Base-by-base conservation (phyloP, 2,797 vertebrate genomes). In the Chaetophractus vellerosus region DNA sequence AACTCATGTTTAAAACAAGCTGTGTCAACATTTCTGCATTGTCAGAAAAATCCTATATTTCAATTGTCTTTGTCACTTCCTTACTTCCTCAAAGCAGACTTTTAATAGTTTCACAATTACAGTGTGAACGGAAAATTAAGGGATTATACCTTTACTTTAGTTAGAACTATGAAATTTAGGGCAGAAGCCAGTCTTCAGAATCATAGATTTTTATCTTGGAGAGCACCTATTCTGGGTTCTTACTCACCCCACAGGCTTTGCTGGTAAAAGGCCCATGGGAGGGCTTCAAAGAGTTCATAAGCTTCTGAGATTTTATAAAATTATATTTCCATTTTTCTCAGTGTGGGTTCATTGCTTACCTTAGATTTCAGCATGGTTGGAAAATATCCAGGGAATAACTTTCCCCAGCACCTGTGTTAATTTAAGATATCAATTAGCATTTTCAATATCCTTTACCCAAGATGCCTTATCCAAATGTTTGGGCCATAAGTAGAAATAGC, bases 371-470 rank as follows among this genome's bases (percentile, higher is more conserved):
- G 72, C 72, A 79, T 57, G 41, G 68, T 28, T 81, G 33, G 66
- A 90, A 97, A 97, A 96, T 96, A 96, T 88, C 36, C 45, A 84
- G 68, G 50, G 33, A 64, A 31, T 96, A 92, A 76, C 72, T 26
- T 81, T 82, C 21, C 7, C 45, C 23, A 91, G 59, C 72, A 96
- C 87, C 72, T 92, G 84, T 81, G 69, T 74, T 95, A 92, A 95
- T 84, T 97, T 97, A 96, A 85, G 93, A 75, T 9, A 16, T 93
- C 90, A 90, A 90, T 96, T 93, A 95, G 18, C 84, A 85, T 93
- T 93, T 93, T 90, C 87, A 83, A 87, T 45, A 95, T 55, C 33
- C 86, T 88, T 91, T 84, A 72, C 76, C n/a, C n/a, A 95, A 95
- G 50, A 89, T 64, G 16, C 28, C 57, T 78, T 84, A 94, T 89